Evolutionary conservation across 2,888 invertebrate species (phyloP), one percentile per base, ranked within the genome.

Genomic region (Muscina levida): DNA sequence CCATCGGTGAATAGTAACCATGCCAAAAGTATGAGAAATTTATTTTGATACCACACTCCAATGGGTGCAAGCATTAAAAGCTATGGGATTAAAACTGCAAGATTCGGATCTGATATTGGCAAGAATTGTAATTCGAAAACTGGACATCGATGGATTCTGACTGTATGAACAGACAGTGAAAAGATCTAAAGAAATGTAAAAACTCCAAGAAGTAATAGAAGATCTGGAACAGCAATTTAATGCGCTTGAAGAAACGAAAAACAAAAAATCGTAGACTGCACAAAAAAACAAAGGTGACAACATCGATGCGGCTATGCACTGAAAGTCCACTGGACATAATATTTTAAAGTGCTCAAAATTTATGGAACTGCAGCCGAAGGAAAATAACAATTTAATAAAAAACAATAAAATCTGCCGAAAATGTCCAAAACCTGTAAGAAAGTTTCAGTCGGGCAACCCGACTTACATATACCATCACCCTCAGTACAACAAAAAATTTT

Each of bases 181-280:
- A 31, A 70, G 56, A 22, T 39, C 53, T 6, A 70, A 70, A 44
- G 56, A 70, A 56, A 70, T 70, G 11, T 56, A 70, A 56, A 39
- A 17, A 22, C 42, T 56, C 19, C 26, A 39, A n/a, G 56, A 70
- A 24, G 70, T 70, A 13, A 17, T 70, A 1, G 70, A 42, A 22
- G 53, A 57, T 31, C 44, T 31, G 31, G 57, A 57, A 57, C 56
- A 71, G 42, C 68, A 75, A 48, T 75, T 48, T 24, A 57, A 75
- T 48, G 48, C 75, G 31, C 46, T 51, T 56, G 26, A 67, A 57
- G 67, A 56, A 4, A 15, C 66, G 66, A 19, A 19, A 11, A 31
- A 31, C 42, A 74, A 53, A 22, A 67, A n/a, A 31, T n/a, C 37
- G n/a, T 37, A 46, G 22, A 11, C 37, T 24, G 13, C n/a, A 26